Evolutionary conservation across 2,113 vertebrate genomes (phyloP).

Genomic region (Tragulus kanchil): DNA sequence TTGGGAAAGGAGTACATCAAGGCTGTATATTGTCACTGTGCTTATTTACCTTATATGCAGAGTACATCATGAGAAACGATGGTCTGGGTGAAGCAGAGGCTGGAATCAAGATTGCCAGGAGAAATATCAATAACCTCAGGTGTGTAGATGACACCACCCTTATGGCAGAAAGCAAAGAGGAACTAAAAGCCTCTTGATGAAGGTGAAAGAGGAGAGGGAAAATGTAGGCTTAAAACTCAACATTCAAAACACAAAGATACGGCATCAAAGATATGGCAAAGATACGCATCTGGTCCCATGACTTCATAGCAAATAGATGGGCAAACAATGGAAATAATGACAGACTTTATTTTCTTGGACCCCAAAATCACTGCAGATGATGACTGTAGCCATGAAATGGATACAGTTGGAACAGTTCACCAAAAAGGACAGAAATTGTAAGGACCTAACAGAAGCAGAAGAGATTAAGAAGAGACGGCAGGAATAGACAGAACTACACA

Average conservation of each 20-base stretch:
- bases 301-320: background rate
- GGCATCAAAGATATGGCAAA: too few relatives aligned
- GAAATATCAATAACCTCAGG: background rate
- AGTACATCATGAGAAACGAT: rapidly evolving
- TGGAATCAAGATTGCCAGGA: background rate
- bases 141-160: background rate
- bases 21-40: background rate
- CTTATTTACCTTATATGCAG: background rate
- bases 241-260: background rate
- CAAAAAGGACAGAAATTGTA: background rate
- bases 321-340: background rate
- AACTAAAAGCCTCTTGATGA: background rate
- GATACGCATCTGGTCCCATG: background rate
- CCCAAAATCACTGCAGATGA: background rate
- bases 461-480: background rate
- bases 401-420: too few relatives aligned
- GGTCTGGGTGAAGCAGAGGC: background rate
- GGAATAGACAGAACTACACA: background rate
- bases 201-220: background rate
- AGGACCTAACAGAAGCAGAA: background rate
- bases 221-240: background rate
- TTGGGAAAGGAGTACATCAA: background rate
- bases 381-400: background rate
- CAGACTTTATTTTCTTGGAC: background rate
- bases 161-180: background rate